Evolutionary conservation across 2,888 invertebrate genomes (phyloP).

Genomic region (Zygogramma bicolorata): DNA sequence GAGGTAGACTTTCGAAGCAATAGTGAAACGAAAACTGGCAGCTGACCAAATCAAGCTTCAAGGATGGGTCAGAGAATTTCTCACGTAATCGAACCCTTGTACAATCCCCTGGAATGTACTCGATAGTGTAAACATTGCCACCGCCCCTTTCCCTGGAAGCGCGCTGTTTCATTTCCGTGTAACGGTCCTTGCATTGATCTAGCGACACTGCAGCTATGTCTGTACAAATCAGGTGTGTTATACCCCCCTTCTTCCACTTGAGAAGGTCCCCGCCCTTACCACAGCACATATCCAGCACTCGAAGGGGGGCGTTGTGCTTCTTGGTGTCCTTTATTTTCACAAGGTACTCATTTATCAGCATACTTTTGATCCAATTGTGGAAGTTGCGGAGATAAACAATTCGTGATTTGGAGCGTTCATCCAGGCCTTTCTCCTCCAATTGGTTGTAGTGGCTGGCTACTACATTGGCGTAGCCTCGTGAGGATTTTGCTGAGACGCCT

Average conservation of each 20-base stretch:
- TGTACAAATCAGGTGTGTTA: slow-evolving; percentile 87
- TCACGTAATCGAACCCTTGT: slow-evolving; percentile 85
- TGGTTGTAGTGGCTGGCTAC: slow-evolving; percentile 96
- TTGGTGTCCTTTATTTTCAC: slow-evolving; percentile 74
- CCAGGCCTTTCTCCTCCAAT: slow-evolving; percentile 84
- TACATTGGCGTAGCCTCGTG: slow-evolving; percentile 69
- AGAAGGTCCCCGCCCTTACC: slow-evolving; percentile 98
- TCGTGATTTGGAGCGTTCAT: slow-evolving; percentile 85
- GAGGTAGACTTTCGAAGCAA: slow-evolving; percentile 88
- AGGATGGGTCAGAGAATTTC: slow-evolving; percentile 81
- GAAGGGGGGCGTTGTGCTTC: slow-evolving; percentile 75
- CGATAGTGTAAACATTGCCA: slow-evolving; percentile 78
- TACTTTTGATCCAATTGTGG: slow-evolving; percentile 99
- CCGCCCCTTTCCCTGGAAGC: slow-evolving; percentile 53
- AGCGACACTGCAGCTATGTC: slow-evolving; percentile 95
- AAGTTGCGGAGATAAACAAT: slow-evolving; percentile 96
- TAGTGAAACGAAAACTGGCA: slow-evolving; percentile 99
- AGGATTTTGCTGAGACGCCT: slow-evolving; percentile 22
- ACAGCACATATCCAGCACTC: slow-evolving; percentile 94
- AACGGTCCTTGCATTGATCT: slow-evolving; percentile 89
- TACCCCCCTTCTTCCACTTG: slow-evolving; percentile 92
- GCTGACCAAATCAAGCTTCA: slow-evolving; percentile 89
- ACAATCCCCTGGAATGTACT: slow-evolving; percentile 93
- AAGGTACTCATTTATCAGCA: slow-evolving; percentile 88
- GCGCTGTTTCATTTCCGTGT: slow-evolving; percentile 74